A percentile compares a stretch with the other conserved stretches of the same genome.
These are phyloP conservation scores for Amiota mariae DNA, from an alignment of 2,888 invertebrate genomes.

Conservation along the genomic window DNA sequence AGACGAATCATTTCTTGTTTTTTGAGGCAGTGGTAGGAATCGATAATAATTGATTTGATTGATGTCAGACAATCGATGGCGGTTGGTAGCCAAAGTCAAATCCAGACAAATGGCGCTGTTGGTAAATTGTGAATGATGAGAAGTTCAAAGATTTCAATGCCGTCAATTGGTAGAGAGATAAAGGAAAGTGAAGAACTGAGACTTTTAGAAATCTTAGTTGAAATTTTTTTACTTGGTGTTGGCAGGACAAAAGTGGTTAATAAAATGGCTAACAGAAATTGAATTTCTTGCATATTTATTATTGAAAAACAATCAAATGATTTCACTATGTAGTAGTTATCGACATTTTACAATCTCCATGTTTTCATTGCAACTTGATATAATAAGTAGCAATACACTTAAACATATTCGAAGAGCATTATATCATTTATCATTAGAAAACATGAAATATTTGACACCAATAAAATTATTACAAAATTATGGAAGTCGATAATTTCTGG, in stretches of 20 bases:
- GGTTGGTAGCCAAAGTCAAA: conserved; percentile 29
- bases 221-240: background rate
- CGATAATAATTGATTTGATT: conserved; percentile 73
- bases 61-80: conserved; percentile 61
- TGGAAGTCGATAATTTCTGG: too few species aligned
- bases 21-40: conserved; percentile 41
- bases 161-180: conserved; percentile 21
- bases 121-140: background rate
- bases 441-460: too few species aligned
- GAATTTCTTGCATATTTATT: too few species aligned
- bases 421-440: too few species aligned
- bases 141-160: background rate
- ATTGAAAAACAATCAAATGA: too few species aligned
- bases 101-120: conserved; percentile 5
- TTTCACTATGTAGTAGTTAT: too few species aligned
- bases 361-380: too few species aligned
- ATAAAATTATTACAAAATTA: too few species aligned
- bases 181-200: too few species aligned
- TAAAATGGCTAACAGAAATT: conserved; percentile 8
- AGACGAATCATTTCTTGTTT: conserved; percentile 49
- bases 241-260: background rate
- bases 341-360: too few species aligned
- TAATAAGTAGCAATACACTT: too few species aligned
- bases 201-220: background rate
- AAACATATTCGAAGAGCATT: too few species aligned